These are phyloP conservation scores for Heliconius himera DNA, from an alignment of 1,140 invertebrate species.

Conservation along the genomic window DNA sequence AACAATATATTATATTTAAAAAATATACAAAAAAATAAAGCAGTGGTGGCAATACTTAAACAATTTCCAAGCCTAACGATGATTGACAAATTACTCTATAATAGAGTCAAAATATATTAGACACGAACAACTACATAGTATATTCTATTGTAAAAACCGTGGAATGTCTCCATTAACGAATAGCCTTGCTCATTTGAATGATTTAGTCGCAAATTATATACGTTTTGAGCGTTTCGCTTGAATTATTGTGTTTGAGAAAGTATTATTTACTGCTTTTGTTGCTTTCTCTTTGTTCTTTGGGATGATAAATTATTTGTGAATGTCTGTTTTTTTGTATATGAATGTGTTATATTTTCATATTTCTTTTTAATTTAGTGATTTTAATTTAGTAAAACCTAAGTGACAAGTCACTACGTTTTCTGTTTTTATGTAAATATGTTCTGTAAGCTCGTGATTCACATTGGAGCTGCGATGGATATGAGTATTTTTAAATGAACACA, in stretches of 20 bases:
- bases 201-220: conserved; percentile 57
- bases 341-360: conserved; percentile 26
- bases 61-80: conserved; percentile 15
- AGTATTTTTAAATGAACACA: conserved; percentile 22
- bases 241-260: conserved; percentile 55
- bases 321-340: background rate
- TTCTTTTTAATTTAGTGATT: background rate
- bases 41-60: background rate
- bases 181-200: conserved; percentile 48
- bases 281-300: conserved; percentile 32
- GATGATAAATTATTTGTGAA: conserved; percentile 8
- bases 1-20: background rate
- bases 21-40: background rate
- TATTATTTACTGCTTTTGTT: conserved; percentile 68
- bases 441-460: background rate
- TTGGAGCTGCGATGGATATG: background rate
- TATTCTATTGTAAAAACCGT: conserved; percentile 35
- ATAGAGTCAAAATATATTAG: conserved; percentile 34
- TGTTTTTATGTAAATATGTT: conserved; percentile 20
- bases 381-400: no score
- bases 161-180: conserved; percentile 32
- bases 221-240: conserved; percentile 54
- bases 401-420: no score
- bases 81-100: conserved; percentile 57
- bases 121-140: conserved; percentile 12